phyloP scores from a whole-genome alignment of 1,140 invertebrate genomes.

The Luehdorfia chinensis region DNA sequence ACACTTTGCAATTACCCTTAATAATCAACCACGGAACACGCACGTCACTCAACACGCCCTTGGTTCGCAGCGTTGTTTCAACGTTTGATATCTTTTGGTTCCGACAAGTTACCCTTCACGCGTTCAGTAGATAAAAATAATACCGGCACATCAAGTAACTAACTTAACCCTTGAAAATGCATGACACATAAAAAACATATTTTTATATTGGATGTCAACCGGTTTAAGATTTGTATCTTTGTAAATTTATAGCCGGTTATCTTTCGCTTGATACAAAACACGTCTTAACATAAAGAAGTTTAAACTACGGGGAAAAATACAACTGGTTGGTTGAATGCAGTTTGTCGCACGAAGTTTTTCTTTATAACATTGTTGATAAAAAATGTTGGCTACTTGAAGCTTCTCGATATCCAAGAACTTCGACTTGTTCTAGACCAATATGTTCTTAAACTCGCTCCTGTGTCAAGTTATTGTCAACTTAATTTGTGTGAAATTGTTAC shows the following conservation, averaged over 20 bases:
- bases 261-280: constrained; percentile 1
- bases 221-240: no score
- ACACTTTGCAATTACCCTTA: constrained; percentile 7
- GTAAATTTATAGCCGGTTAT: no score
- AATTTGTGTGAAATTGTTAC: no score
- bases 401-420: no score
- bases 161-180: no score
- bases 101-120: constrained; percentile 1
- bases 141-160: no score
- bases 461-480: no score
- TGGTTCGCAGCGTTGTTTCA: background rate
- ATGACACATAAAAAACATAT: no score
- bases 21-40: constrained; percentile 7
- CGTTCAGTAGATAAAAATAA: background rate
- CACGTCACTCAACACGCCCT: background rate
- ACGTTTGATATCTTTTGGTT: constrained; percentile 3
- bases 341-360: constrained; percentile 11
- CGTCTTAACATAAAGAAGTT: constrained; percentile 1
- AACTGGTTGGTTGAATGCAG: constrained; percentile 9
- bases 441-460: no score
- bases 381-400: background rate
- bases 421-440: no score
- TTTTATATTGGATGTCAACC: no score
- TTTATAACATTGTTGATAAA: background rate
- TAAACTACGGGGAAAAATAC: constrained; percentile 3